phyloP scores from a whole-genome alignment of 2,888 invertebrate species.

The Leistus spinibarbis region DNA sequence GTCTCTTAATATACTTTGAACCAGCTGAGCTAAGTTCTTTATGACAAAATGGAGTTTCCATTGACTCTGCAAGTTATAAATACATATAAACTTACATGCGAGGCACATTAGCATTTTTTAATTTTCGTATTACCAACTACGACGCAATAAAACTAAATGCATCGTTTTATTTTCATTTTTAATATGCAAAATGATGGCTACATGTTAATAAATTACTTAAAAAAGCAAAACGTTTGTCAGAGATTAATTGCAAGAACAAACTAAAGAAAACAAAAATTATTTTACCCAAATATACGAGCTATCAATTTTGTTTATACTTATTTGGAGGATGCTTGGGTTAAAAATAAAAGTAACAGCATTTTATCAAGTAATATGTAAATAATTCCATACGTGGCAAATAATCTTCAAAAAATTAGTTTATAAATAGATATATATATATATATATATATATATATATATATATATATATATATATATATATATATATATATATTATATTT shows the following conservation, averaged over 20 bases:
- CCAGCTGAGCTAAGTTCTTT: slow-evolving; percentile 4
- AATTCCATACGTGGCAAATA: no score
- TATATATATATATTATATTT: no score
- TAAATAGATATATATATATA: no score
- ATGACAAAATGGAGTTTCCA: slow-evolving; percentile 12
- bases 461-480: neutral
- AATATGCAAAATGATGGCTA: neutral
- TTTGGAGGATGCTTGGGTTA: no score
- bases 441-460: neutral
- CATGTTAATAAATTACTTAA: neutral
- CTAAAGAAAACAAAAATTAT: neutral
- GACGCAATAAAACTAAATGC: neutral
- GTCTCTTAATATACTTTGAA: neutral
- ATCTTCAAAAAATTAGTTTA: no score
- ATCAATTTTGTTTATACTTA: neutral
- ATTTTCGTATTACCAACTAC: neutral
- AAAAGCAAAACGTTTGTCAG: neutral
- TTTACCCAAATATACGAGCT: neutral
- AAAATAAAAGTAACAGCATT: no score
- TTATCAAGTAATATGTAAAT: no score
- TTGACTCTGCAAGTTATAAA: slow-evolving; percentile 11
- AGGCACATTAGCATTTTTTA: slow-evolving; percentile 11
- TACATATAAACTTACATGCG: neutral
- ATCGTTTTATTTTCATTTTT: neutral
- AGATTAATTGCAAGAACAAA: neutral